Conservation (phyloP, 2,113 vertebrate genomes). For the Otolemur garnettii region DNA sequence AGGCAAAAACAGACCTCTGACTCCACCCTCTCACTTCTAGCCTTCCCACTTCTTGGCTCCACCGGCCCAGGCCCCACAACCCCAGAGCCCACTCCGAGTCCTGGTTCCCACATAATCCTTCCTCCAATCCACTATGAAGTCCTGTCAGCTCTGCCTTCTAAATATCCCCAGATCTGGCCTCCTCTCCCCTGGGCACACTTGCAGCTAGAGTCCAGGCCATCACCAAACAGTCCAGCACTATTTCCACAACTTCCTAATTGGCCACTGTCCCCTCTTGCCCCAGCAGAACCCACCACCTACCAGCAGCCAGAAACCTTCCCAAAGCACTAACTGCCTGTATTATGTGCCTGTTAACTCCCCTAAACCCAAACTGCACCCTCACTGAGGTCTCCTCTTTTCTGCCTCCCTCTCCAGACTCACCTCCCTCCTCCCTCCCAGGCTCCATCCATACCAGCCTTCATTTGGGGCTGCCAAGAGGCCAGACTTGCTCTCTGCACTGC, state of each 20-base stretch:
- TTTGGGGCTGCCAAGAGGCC: not conserved
- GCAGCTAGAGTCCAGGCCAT: accelerated
- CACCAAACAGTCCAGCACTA: accelerated
- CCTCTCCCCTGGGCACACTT: not conserved
- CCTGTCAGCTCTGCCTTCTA: not conserved
- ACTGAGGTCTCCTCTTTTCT: not conserved
- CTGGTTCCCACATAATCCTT: not conserved
- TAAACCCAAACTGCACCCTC: not conserved
- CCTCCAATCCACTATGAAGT: not conserved
- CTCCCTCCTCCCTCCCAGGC: too few species aligned
- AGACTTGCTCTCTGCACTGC: not conserved
- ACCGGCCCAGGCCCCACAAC: not conserved
- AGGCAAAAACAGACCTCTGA: too few species aligned
- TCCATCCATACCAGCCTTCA: too few species aligned
- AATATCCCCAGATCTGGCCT: not conserved
- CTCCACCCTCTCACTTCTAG: not conserved
- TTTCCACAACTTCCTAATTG: not conserved
- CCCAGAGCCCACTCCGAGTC: too few species aligned
- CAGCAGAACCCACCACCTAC: not conserved
- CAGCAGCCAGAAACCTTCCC: not conserved
- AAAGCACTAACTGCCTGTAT: accelerated
- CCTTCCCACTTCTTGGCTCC: not conserved
- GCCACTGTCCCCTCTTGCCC: not conserved
- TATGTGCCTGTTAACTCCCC: not conserved
- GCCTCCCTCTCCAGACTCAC: not conserved